Evolutionary conservation across 2,888 invertebrate species (phyloP).

Genomic region (Leptopilina myrica): DNA sequence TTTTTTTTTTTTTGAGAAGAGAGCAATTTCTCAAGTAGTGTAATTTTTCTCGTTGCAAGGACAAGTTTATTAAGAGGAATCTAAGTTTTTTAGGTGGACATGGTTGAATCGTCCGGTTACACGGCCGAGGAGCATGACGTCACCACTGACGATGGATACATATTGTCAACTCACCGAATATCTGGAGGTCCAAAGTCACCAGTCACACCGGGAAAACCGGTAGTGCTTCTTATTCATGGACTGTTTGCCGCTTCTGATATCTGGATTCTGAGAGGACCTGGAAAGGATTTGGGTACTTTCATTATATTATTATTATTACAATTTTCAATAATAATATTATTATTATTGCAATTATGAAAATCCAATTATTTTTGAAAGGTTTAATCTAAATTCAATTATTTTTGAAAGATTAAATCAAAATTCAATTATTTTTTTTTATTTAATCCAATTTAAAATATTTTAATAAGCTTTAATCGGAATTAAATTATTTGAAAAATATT

Average conservation of each 20-base stretch:
- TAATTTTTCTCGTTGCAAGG: conserved; percentile 3
- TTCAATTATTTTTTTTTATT: too few relatives aligned
- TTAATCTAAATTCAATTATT: too few relatives aligned
- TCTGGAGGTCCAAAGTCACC: conserved; percentile 62
- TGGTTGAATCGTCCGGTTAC: conserved; percentile 63
- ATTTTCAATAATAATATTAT: too few relatives aligned
- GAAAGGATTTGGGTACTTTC: conserved; percentile 68
- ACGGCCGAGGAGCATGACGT: conserved; percentile 67
- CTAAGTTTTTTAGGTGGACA: conserved; percentile 58
- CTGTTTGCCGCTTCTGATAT: conserved; percentile 66
- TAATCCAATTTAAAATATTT: too few relatives aligned
- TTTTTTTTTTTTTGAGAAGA: neutral
- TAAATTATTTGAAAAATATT: too few relatives aligned
- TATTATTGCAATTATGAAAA: too few relatives aligned
- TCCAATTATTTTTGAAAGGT: too few relatives aligned
- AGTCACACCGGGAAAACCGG: conserved; percentile 57
- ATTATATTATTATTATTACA: too few relatives aligned
- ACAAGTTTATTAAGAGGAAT: conserved; percentile 12
- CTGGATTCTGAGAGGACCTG: conserved; percentile 67
- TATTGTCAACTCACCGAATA: conserved; percentile 65
- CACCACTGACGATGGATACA: conserved; percentile 68
- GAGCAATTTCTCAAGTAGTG: neutral
- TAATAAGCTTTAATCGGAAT: too few relatives aligned
- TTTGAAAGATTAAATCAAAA: too few relatives aligned
- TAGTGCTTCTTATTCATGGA: conserved; percentile 68